Percentiles rank a stretch among this genome's conserved stretches.
Conservation (phyloP, 2,113 vertebrate species). For the Brachyistius frenatus region DNA sequence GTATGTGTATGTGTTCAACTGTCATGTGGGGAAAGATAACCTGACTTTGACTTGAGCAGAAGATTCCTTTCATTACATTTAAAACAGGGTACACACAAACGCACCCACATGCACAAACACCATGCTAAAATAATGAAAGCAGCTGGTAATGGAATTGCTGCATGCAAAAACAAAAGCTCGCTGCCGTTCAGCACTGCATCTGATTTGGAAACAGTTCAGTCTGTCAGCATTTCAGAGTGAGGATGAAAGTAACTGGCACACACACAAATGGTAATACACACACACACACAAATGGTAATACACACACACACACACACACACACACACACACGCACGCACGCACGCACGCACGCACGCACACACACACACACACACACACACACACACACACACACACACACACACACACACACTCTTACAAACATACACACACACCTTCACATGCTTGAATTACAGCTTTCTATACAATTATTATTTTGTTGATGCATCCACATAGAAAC, state of each 20-base stretch:
- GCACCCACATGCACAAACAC: constrained; percentile 52
- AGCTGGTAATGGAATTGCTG: constrained; percentile 83
- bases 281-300: constrained; percentile 13
- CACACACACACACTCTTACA: neutral
- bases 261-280: constrained; percentile 43
- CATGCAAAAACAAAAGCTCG: constrained; percentile 81
- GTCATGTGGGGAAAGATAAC: constrained; percentile 60
- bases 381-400: constrained; percentile 19
- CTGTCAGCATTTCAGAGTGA: constrained; percentile 75
- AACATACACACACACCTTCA: constrained; percentile 5
- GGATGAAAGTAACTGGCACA: constrained; percentile 67
- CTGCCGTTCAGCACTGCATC: constrained; percentile 65
- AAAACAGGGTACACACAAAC: constrained; percentile 66
- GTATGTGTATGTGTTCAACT: constrained; percentile 22
- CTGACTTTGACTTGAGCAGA: constrained; percentile 80
- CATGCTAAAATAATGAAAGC: constrained; percentile 83
- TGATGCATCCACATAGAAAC: constrained; percentile 5
- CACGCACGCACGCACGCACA: constrained; percentile 2
- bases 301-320: neutral
- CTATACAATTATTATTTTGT: constrained; percentile 16
- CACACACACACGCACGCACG: constrained; percentile 20
- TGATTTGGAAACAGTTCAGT: constrained; percentile 77
- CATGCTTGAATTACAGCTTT: constrained; percentile 14
- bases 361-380: constrained; percentile 1
- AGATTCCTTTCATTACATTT: constrained; percentile 82